Evolutionary conservation across 2,888 invertebrate genomes (phyloP).

Genomic region (Erebia aethiops): DNA sequence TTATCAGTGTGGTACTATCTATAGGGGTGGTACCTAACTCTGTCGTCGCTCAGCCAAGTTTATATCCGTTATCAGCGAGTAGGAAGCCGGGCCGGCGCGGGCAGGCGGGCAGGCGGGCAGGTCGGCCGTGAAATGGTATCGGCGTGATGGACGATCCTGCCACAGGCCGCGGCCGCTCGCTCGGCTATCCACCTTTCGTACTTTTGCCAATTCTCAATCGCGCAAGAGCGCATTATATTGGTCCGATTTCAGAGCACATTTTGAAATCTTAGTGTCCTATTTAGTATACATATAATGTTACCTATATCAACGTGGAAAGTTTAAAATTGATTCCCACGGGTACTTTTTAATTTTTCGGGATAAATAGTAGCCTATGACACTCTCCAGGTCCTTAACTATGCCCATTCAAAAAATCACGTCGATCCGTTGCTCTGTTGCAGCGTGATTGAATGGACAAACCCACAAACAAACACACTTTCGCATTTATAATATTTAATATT

Average conservation of each 20-base stretch:
- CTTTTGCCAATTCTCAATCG: conserved; percentile 3
- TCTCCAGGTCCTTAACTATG: no score
- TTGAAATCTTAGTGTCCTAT: not conserved
- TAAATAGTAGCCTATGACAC: no score
- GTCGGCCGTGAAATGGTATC: not conserved
- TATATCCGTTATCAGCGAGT: not conserved
- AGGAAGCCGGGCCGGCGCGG: not conserved
- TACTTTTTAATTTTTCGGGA: no score
- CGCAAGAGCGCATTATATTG: not conserved
- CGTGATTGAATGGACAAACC: no score
- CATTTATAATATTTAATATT: no score
- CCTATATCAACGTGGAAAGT: no score
- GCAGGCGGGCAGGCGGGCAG: not conserved
- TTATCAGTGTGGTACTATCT: not conserved
- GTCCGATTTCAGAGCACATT: not conserved
- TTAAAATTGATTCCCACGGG: no score
- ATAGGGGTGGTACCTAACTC: not conserved
- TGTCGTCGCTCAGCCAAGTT: not conserved
- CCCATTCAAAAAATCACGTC: no score
- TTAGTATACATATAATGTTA: no score
- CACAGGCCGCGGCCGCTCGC: not conserved
- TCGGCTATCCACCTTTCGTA: conserved; percentile 1
- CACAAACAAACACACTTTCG: no score
- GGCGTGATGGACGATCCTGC: conserved; percentile 1
- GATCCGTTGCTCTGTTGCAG: no score